These are phyloP conservation scores for Zapus hudsonius DNA, from an alignment of 2,113 vertebrate genomes.

Conservation along the genomic window DNA sequence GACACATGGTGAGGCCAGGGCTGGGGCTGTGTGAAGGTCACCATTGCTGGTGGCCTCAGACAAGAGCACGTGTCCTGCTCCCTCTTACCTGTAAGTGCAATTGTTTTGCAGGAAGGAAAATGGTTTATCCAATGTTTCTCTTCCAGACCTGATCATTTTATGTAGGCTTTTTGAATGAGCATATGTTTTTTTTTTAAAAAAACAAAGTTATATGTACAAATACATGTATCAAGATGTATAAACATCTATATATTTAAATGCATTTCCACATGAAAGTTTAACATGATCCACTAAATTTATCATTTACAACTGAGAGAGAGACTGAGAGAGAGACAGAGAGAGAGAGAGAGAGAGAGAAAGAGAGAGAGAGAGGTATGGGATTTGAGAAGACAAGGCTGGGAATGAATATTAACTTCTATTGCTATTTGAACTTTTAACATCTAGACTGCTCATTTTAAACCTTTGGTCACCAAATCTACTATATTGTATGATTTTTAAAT, in stretches of 20 bases:
- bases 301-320: background rate
- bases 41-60: slow-evolving; percentile 6
- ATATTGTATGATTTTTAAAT: background rate
- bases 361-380: background rate
- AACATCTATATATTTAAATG: too few species aligned
- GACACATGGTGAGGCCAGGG: slow-evolving; percentile 60
- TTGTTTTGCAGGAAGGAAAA: background rate
- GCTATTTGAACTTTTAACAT: slow-evolving; percentile 29
- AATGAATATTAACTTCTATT: background rate
- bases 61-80: background rate
- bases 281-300: background rate
- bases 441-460: background rate
- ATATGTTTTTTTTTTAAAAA: slow-evolving; percentile 11
- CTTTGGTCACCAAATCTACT: background rate
- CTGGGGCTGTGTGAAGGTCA: slow-evolving; percentile 73
- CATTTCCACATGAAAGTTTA: background rate
- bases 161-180: too few species aligned
- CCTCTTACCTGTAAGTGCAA: background rate
- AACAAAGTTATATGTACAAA: background rate
- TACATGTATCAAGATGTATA: background rate
- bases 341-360: too few species aligned
- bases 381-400: background rate
- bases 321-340: too few species aligned
- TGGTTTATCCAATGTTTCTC: background rate
- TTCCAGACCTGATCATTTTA: too few species aligned